phyloP scores from a whole-genome alignment of 2,888 invertebrate genomes.

The Plemyria rubiginata region DNA sequence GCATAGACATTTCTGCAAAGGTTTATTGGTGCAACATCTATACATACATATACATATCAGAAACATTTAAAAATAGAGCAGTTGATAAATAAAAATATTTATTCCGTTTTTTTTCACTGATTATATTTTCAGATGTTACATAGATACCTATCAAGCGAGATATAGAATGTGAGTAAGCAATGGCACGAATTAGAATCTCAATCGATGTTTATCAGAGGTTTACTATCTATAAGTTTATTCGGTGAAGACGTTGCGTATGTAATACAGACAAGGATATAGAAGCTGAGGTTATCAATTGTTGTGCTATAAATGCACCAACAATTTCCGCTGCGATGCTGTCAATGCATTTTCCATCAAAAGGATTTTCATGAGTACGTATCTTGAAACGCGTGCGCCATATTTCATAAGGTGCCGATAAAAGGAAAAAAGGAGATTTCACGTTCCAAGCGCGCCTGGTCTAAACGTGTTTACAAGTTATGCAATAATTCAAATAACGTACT shows the following conservation, averaged over 20 bases:
- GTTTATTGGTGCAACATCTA: no score
- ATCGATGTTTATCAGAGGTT: no score
- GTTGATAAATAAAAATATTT: no score
- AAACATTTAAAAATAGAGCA: no score
- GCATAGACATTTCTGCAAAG: no score
- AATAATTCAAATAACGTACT: slow-evolving; percentile 80
- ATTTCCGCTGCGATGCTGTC: slow-evolving; percentile 23
- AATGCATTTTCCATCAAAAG: slow-evolving; percentile 31
- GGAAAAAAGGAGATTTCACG: slow-evolving; percentile 64
- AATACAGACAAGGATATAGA: neutral
- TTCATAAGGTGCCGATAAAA: slow-evolving; percentile 58
- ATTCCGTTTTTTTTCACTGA: no score
- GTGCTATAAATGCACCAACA: slow-evolving; percentile 15
- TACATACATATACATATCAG: no score
- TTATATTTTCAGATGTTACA: no score
- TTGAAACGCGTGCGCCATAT: slow-evolving; percentile 54
- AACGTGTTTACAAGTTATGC: slow-evolving; percentile 82
- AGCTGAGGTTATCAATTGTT: slow-evolving; percentile 17
- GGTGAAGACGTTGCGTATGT: neutral
- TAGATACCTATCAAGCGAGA: no score
- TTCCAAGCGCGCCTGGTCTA: slow-evolving; percentile 64
- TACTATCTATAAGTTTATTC: no score
- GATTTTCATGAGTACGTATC: slow-evolving; percentile 37
- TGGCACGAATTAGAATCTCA: no score
- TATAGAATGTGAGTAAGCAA: no score